Conservation (phyloP, 1,140 invertebrate genomes). For the Leptoteleia sp. region DNA sequence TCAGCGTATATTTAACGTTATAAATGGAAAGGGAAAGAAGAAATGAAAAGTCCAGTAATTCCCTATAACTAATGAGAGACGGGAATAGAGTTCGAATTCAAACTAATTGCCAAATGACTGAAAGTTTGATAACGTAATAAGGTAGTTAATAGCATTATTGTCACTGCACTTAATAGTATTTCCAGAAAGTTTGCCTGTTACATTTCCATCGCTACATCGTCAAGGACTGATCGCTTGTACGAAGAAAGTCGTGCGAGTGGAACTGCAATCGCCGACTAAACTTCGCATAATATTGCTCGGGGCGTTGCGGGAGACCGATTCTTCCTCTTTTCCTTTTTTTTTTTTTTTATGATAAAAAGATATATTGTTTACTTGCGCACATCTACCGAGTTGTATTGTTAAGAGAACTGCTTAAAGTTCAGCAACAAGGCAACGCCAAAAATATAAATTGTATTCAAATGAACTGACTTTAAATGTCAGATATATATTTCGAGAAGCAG, state of each 20-base stretch:
- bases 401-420: constrained; percentile 38
- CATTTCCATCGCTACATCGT: constrained; percentile 35
- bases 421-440: constrained; percentile 19
- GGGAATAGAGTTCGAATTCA: neutral
- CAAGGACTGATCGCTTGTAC: constrained; percentile 6
- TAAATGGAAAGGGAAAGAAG: constrained; percentile 18
- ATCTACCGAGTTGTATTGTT: constrained; percentile 43
- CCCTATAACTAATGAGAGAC: neutral
- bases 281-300: constrained; percentile 11
- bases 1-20: constrained; percentile 17
- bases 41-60: constrained; percentile 2
- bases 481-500: constrained; percentile 25
- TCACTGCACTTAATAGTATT: constrained; percentile 19
- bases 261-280: constrained; percentile 15
- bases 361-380: constrained; percentile 16
- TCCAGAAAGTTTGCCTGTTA: constrained; percentile 21
- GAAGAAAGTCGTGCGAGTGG: constrained; percentile 2
- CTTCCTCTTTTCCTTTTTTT: constrained; percentile 27
- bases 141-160: constrained; percentile 2
- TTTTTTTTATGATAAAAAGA: constrained; percentile 39
- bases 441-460: constrained; percentile 48
- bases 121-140: constrained; percentile 3
- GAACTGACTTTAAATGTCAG: constrained; percentile 25
- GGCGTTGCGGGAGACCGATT: too few species aligned
- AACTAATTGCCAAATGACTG: constrained; percentile 7